Evolutionary conservation across 2,797 vertebrate genomes (phyloP).

Genomic region (Sphaeramia orbicularis): DNA sequence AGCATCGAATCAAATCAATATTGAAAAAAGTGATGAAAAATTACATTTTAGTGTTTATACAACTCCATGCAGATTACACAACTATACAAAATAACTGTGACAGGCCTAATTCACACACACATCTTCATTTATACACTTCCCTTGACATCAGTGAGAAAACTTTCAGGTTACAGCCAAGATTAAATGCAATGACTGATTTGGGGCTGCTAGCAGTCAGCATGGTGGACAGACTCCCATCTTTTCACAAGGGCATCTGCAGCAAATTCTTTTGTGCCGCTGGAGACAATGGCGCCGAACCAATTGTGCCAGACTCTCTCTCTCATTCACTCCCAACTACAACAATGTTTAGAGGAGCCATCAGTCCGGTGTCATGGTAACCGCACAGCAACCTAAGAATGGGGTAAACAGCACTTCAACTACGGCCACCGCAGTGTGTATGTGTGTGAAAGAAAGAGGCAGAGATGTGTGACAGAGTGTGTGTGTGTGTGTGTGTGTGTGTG

Average conservation of each 20-base stretch:
- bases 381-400: conserved; percentile 78
- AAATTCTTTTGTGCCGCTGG: conserved; percentile 65
- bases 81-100: too few species aligned
- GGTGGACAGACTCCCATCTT: conserved; percentile 44
- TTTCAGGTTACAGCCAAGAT: conserved; percentile 13
- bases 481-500: conserved; percentile 25
- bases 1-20: neutral
- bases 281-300: conserved; percentile 72
- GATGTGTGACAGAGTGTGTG: conserved; percentile 12
- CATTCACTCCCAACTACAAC: conserved; percentile 45
- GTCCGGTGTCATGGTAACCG: conserved; percentile 74
- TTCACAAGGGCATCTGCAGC: conserved; percentile 68
- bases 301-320: conserved; percentile 62
- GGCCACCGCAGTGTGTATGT: conserved; percentile 53
- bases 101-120: neutral
- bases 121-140: conserved; percentile 11
- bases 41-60: neutral
- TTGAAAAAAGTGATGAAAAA: conserved; percentile 7
- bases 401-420: conserved; percentile 77
- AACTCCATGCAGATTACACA: neutral
- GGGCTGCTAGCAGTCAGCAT: conserved; percentile 29
- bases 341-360: conserved; percentile 77
- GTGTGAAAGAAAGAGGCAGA: conserved; percentile 29
- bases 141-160: conserved; percentile 10
- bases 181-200: conserved; percentile 37